These are phyloP conservation scores for Ctenoplectra terminalis DNA, from an alignment of 1,140 invertebrate species.

Conservation along the genomic window DNA sequence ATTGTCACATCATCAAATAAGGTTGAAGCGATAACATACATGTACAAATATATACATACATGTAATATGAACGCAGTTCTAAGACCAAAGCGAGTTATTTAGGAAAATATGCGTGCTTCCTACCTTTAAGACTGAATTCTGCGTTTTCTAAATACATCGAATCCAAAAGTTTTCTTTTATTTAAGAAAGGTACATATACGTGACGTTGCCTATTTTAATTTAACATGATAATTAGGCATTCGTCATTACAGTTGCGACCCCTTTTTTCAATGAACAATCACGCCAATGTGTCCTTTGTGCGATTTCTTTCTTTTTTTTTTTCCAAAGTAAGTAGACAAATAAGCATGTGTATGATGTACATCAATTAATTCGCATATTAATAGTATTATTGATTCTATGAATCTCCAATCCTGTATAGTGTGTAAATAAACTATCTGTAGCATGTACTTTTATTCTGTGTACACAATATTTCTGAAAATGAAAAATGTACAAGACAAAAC, in stretches of 20 bases:
- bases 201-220: conserved; percentile 22
- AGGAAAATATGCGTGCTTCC: conserved; percentile 55
- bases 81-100: conserved; percentile 51
- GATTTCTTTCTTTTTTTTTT: conserved; percentile 27
- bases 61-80: conserved; percentile 43
- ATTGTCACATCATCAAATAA: conserved; percentile 18
- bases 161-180: conserved; percentile 37
- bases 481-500: conserved; percentile 39
- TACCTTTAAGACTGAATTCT: conserved; percentile 60
- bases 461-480: conserved; percentile 35
- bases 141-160: conserved; percentile 57
- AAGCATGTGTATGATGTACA: conserved; percentile 20
- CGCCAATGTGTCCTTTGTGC: conserved; percentile 22
- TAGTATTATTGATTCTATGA: conserved; percentile 55
- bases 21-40: conserved; percentile 22
- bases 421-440: conserved; percentile 51
- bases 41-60: conserved; percentile 36
- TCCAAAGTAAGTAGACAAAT: conserved; percentile 31
- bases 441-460: conserved; percentile 40
- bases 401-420: conserved; percentile 51
- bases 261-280: conserved; percentile 5
- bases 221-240: conserved; percentile 3
- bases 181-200: conserved; percentile 3
- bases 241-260: conserved; percentile 16
- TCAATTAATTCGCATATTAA: conserved; percentile 42